Base-by-base conservation (phyloP, 1,140 invertebrate genomes). In the Drosophila pachea region DNA sequence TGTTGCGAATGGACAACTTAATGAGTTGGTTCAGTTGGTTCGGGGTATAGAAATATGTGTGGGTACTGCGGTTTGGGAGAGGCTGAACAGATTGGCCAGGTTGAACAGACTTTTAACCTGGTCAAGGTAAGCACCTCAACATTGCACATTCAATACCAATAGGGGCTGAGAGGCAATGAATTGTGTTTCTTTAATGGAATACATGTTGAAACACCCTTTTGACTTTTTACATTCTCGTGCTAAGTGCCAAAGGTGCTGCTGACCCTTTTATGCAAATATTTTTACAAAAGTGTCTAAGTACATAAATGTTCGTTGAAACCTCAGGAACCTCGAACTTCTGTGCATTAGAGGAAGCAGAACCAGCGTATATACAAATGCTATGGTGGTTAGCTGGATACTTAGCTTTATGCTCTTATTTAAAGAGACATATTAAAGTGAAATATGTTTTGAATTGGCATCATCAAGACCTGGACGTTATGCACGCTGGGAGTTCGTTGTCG, bases 261-360 rank as follows among this genome's bases (percentile, higher is more conserved):
- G 84, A 87, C 84, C 84, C 74, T 87, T 78, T 78, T 84, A 87
- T 87, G 79, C 73, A 87, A 87, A 87, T 87, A 84, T 84, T 75
- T 72, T 60, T 62, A 67, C 22, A 74, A 75, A 72, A 63, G 59
- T 48, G 22, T 36, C 60, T 36, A 40, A 56, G 62, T 69, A 56
- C 60, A 79, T 49, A 61, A 65, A 75, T 70, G 60, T 52, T 60
- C 33, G 61, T 56, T 43, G 48, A 42, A 14, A 8, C 48, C 36
- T 8, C n/a, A 50, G 36, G 16, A 35, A 45, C 50, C 33, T 42
- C 43, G 14, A 22, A 48, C 49, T 38, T 33, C 52, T 54, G 14
- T 40, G 50, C 7, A 40, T 54, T 35, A 31, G 45, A 38, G 31
- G 35, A 16, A 54, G 29, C 33, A 14, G 11, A 16, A 53, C 12